These are phyloP conservation scores for Poecilus cupreus DNA, from an alignment of 2,888 invertebrate species.

Conservation along the genomic window DNA sequence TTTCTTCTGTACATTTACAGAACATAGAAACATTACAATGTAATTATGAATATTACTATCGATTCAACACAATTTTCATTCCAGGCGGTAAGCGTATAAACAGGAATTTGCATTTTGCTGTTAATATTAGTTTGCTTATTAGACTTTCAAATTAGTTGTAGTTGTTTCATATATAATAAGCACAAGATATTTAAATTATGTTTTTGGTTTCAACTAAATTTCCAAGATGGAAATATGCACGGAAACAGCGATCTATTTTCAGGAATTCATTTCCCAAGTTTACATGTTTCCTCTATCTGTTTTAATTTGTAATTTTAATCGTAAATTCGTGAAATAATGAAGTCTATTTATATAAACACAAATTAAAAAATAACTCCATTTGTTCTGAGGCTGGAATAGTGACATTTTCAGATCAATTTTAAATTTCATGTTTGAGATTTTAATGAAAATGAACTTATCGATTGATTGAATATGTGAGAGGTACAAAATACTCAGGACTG, in stretches of 20 bases:
- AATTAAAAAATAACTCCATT: too few relatives aligned
- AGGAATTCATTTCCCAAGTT: not conserved
- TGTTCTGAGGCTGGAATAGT: too few relatives aligned
- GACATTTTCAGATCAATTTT: too few relatives aligned
- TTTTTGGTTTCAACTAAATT: slow-evolving; percentile 9
- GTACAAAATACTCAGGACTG: too few relatives aligned
- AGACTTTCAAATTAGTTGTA: slow-evolving; percentile 35
- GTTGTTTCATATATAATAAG: slow-evolving; percentile 39
- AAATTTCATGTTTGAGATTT: too few relatives aligned
- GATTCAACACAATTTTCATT: slow-evolving; percentile 21
- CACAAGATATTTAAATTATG: slow-evolving; percentile 30
- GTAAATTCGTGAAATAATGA: not conserved
- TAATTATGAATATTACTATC: slow-evolving; percentile 28
- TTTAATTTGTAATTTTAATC: slow-evolving; percentile 1
- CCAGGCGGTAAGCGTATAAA: not conserved
- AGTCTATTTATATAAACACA: too few relatives aligned
- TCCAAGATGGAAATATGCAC: not conserved
- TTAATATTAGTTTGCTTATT: slow-evolving; percentile 35
- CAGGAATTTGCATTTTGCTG: slow-evolving; percentile 27
- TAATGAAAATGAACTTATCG: too few relatives aligned
- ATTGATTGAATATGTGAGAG: too few relatives aligned
- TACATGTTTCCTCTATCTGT: not conserved
- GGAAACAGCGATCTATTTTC: slow-evolving; percentile 8
- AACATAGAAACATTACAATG: not conserved
- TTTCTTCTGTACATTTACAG: too few relatives aligned